These are phyloP conservation scores for Setophaga coronata DNA, from an alignment of 2,113 vertebrate genomes.

Conservation along the genomic window DNA sequence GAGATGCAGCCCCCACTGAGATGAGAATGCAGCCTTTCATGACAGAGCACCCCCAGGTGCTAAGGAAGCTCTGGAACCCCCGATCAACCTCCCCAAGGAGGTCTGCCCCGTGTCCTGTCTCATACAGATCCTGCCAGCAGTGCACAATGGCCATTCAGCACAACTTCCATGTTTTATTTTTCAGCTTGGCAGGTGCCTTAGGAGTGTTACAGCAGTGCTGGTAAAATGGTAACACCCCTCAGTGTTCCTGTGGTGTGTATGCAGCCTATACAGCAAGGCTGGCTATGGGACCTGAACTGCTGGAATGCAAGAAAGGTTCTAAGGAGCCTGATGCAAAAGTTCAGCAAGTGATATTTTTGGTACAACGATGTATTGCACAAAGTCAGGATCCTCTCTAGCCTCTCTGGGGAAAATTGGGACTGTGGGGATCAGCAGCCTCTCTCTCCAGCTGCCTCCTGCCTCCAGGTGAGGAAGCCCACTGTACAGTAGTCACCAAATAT, in stretches of 20 bases:
- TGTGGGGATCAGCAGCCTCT: neutral
- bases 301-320: neutral
- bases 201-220: neutral
- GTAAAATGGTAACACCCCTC: neutral
- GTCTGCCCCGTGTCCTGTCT: neutral
- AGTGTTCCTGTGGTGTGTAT: neutral
- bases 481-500: neutral
- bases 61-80: neutral
- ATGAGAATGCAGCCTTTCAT: neutral
- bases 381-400: neutral
- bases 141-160: neutral
- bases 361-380: neutral
- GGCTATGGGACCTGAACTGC: neutral
- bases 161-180: neutral
- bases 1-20: neutral
- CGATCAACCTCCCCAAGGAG: neutral
- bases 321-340: neutral
- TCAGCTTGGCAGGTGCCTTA: neutral
- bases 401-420: neutral
- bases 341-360: neutral
- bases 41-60: neutral
- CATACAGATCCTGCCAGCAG: neutral
- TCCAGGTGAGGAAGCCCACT: neutral
- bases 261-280: accelerated
- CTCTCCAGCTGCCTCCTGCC: neutral